These are phyloP conservation scores for Ceryle rudis DNA, from an alignment of 2,797 vertebrate species.

Conservation along the genomic window DNA sequence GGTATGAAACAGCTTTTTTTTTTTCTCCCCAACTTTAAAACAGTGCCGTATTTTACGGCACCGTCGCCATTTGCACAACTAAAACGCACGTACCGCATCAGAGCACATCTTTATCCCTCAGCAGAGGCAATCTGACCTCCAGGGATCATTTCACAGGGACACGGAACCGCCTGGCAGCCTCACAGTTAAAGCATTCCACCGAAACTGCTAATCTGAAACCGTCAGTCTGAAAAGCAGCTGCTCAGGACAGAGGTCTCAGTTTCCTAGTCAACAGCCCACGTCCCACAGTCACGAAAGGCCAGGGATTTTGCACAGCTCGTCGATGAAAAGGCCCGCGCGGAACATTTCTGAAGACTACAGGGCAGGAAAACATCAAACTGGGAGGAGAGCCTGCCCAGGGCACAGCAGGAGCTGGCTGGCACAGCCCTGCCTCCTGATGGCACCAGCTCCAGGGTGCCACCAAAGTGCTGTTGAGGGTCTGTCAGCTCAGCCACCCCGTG, in stretches of 20 bases:
- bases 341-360: background rate
- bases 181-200: background rate
- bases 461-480: rapidly evolving
- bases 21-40: conserved; percentile 49
- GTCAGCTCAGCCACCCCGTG: background rate
- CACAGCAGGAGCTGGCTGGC: background rate
- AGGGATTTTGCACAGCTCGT: background rate
- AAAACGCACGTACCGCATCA: conserved; percentile 23
- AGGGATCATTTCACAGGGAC: conserved; percentile 9
- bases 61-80: conserved; percentile 51
- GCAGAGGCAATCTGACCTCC: conserved; percentile 33
- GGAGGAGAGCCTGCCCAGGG: background rate
- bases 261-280: background rate
- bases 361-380: background rate
- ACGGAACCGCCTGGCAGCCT: conserved; percentile 9
- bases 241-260: background rate
- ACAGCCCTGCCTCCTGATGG: background rate
- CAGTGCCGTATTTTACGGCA: background rate
- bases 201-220: conserved; percentile 33
- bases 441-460: background rate
- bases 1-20: conserved; percentile 48
- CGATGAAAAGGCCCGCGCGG: rapidly evolving
- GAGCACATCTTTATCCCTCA: conserved; percentile 37
- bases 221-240: conserved; percentile 47
- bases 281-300: background rate